Base-by-base conservation (phyloP, 2,888 invertebrate genomes). In the Sminthurides aquaticus region DNA sequence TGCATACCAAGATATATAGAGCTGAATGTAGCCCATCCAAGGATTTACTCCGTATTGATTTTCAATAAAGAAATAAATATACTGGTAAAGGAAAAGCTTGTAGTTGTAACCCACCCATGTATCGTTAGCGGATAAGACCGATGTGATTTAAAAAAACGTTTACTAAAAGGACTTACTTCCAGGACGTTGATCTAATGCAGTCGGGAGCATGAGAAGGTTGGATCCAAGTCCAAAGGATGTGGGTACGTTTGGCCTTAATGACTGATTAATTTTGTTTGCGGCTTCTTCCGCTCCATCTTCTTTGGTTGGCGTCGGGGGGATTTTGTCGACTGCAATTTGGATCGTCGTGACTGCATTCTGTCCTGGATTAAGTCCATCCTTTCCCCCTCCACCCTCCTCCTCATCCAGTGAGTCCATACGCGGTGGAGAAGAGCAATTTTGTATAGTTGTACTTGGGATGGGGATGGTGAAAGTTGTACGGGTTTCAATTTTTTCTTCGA, bases 311-410 rank as follows among this genome's bases (percentile, higher is more conserved):
- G 57, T 52, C 5, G 48, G 52, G 15, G 64, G 64, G 48, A 69
- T 69, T 60, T 67, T 69, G 34, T 73, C 73, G 2, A 73, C 68
- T 1, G 69, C 70, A 43, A 73, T 73, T 64, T 73, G 71, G 52
- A 73, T 68, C 1, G 71, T 71, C 8, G 67, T 62, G n/a, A n/a
- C n/a, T 15, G 58, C 29, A 2, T 49, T 26, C 5, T 22, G 29
- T 26, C 22, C n/a, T n/a, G 22, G 56, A 26, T 56, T 56, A 3
- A 5, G 56, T 11, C 11, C 8, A 8, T 26, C 18, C 3, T 20
- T 25, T 2, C 24, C 22, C n/a, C n/a, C n/a, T n/a, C n/a, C n/a
- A n/a, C n/a, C n/a, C 3, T 56, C 55, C 20, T 56, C 62, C 15
- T 34, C 2, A 26, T n/a, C 28, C 11, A 28, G 25, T 5, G 57